Evolutionary conservation across 2,888 invertebrate species (phyloP), one percentile per base, ranked within the genome.

Genomic region (Trypoxylon attenuatum): DNA sequence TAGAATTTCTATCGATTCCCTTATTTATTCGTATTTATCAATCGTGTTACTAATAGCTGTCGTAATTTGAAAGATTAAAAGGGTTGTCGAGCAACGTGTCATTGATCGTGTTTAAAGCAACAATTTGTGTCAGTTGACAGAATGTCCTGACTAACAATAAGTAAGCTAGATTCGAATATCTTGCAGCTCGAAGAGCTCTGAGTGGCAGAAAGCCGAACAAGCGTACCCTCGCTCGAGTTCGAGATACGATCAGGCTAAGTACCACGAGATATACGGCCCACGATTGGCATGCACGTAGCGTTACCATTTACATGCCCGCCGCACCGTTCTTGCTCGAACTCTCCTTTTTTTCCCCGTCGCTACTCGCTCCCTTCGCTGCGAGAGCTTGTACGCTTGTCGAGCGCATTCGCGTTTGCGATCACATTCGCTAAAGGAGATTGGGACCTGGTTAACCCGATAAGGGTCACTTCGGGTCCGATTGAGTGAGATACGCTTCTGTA

Each of bases 211-310:
- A 60, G 63, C 52, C 51, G 67, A 71, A 60, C 69, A 61, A 69
- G 66, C 65, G 65, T 59, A 56, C 70, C 56, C 69, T 66, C 62
- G 60, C 68, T 69, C 70, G 64, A 55, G 33, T 33, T 56, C 56
- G 55, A 79, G 78, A 79, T 79, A 79, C 73, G 71, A 77, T 79
- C 78, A 58, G 67, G 59, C 68, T 72, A 77, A 76, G 76, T 76
- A 71, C 75, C 72, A 57, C 41, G 73, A 79, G 78, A 79, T 79
- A 77, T 79, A 79, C 77, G 76, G 54, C 70, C 71, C 70, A 79
- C 78, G 79, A 79, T 79, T 77, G 78, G 79, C 79, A 79, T 79
- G 79, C 78, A 79, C 79, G 61, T 64, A 79, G 73, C 77, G 76
- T 79, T 77, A 70, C 78, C 77, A 76, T 77, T 79, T 79, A 73